A percentile compares a stretch with the other conserved stretches of the same genome.
Evolutionary conservation across 2,888 invertebrate genomes (phyloP).

Genomic region (Lasioglossum malachurum): DNA sequence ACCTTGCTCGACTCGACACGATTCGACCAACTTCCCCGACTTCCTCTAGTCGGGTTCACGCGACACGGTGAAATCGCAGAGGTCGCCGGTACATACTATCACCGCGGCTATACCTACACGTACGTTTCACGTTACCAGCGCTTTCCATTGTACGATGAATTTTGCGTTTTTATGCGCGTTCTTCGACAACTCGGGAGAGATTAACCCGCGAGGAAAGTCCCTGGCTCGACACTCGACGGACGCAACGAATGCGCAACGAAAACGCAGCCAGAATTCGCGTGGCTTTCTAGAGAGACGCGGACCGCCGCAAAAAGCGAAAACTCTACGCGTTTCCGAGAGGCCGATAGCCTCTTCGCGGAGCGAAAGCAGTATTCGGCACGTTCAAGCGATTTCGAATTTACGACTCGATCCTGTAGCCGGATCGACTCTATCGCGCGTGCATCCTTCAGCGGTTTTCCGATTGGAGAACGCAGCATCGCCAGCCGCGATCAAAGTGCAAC

Average conservation of each 20-base stretch:
- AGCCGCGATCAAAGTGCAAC: conserved; percentile 3
- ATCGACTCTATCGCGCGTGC: neutral
- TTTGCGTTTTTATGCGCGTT: conserved; percentile 20
- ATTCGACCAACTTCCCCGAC: conserved; percentile 31
- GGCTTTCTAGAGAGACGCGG: neutral
- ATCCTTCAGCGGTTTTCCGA: neutral
- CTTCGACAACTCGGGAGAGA: neutral
- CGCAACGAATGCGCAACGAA: neutral
- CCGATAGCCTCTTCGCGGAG: neutral
- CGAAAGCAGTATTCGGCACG: neutral
- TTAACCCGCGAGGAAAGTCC: neutral
- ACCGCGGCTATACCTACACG: neutral
- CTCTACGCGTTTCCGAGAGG: neutral
- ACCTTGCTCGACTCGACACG: conserved; percentile 23
- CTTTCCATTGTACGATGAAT: conserved; percentile 46
- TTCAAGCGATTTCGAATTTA: neutral
- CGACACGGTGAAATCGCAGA: conserved; percentile 67
- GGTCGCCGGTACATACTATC: conserved; percentile 49
- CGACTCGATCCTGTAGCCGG: neutral
- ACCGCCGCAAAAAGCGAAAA: neutral
- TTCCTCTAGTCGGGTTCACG: conserved; percentile 51
- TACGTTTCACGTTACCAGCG: neutral
- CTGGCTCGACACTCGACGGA: neutral
- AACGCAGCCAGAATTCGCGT: neutral
- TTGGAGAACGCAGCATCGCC: neutral